phyloP scores from a whole-genome alignment of 2,797 vertebrate species.

The Myotis planiceps region DNA sequence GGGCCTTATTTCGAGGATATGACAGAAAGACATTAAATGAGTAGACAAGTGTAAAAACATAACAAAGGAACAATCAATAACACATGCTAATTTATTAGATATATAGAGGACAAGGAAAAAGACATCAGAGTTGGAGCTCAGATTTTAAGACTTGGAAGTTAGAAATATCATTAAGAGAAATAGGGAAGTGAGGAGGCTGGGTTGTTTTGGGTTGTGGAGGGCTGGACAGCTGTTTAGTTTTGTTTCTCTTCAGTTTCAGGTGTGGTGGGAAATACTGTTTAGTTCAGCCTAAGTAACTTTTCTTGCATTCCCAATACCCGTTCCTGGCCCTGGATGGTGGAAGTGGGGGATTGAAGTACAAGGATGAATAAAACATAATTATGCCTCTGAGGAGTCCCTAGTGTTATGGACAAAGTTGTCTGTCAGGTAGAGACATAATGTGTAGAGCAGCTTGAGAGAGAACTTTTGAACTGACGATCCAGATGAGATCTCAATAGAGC shows the following conservation, averaged over 20 bases:
- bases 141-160: not conserved
- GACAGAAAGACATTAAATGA: not conserved
- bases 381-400: not conserved
- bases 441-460: not conserved
- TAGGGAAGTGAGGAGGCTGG: slow-evolving; percentile 21
- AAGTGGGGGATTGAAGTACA: not conserved
- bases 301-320: not conserved
- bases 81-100: not conserved
- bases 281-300: slow-evolving; percentile 5
- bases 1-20: not conserved
- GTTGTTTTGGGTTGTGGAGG: not conserved
- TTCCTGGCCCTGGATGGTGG: not conserved
- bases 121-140: not conserved
- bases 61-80: not conserved
- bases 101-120: not conserved
- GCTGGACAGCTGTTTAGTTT: slow-evolving; percentile 43
- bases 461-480: not conserved
- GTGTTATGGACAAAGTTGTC: not conserved
- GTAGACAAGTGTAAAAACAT: not conserved
- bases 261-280: not conserved
- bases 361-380: not conserved
- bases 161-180: slow-evolving; percentile 39
- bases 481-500: not conserved
- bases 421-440: not conserved
- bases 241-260: slow-evolving; percentile 19